Conservation (phyloP, 2,797 vertebrate genomes). For the Halcyon smyrnensis region DNA sequence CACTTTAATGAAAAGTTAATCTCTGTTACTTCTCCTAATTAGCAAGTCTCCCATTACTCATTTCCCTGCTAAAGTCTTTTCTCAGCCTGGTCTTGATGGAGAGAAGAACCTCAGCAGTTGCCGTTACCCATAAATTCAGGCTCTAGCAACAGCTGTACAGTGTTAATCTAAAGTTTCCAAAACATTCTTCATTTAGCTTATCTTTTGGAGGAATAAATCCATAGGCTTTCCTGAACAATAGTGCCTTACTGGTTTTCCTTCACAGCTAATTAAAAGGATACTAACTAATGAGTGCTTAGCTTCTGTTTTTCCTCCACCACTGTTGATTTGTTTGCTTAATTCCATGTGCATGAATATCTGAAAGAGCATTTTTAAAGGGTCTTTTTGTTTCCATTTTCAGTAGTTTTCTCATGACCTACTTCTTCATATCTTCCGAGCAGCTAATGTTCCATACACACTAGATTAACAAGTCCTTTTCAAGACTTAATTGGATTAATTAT, state of each 20-base stretch:
- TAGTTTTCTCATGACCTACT: not conserved
- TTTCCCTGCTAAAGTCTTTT: not conserved
- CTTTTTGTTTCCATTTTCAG: not conserved
- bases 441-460: not conserved
- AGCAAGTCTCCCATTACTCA: not conserved
- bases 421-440: not conserved
- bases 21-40: not conserved
- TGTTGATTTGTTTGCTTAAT: not conserved
- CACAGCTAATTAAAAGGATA: not conserved
- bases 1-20: not conserved
- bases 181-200: not conserved
- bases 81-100: not conserved
- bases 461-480: not conserved
- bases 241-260: not conserved
- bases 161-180: not conserved
- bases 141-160: not conserved
- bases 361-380: not conserved
- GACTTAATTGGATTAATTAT: not conserved
- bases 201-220: not conserved
- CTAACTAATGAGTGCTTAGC: not conserved
- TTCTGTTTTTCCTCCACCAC: not conserved
- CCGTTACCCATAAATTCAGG: not conserved
- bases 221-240: not conserved
- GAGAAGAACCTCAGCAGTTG: not conserved
- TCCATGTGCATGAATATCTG: not conserved